These are phyloP conservation scores for Caloenas nicobarica DNA, from an alignment of 2,113 vertebrate species.

Conservation along the genomic window DNA sequence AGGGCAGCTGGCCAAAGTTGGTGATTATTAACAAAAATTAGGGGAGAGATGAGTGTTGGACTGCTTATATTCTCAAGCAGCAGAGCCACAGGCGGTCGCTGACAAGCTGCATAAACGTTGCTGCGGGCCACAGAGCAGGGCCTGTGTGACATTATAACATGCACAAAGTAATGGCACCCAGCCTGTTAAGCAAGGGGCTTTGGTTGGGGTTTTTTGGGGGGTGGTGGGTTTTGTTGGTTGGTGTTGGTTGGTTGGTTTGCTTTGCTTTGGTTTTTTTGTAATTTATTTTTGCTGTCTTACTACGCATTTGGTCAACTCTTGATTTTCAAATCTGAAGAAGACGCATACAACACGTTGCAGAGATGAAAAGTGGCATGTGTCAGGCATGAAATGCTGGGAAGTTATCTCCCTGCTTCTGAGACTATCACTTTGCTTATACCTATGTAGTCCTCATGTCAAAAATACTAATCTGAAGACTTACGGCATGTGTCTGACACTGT, in stretches of 20 bases:
- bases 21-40: background rate
- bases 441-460: background rate
- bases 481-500: fast-evolving
- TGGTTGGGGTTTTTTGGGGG: background rate
- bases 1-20: background rate
- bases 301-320: background rate
- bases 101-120: fast-evolving
- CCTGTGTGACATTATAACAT: fast-evolving
- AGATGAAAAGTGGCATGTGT: fast-evolving
- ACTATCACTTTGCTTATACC: background rate
- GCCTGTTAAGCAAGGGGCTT: background rate
- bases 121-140: no score
- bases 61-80: fast-evolving
- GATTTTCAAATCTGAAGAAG: background rate
- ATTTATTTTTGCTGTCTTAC: background rate
- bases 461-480: background rate
- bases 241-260: no score
- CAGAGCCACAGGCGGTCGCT: fast-evolving
- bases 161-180: fast-evolving
- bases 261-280: no score
- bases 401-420: background rate
- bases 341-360: fast-evolving
- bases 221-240: background rate
- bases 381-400: background rate
- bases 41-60: background rate